Evolutionary conservation across 2,797 vertebrate genomes (phyloP).

Genomic region (Babyrousa celebensis): DNA sequence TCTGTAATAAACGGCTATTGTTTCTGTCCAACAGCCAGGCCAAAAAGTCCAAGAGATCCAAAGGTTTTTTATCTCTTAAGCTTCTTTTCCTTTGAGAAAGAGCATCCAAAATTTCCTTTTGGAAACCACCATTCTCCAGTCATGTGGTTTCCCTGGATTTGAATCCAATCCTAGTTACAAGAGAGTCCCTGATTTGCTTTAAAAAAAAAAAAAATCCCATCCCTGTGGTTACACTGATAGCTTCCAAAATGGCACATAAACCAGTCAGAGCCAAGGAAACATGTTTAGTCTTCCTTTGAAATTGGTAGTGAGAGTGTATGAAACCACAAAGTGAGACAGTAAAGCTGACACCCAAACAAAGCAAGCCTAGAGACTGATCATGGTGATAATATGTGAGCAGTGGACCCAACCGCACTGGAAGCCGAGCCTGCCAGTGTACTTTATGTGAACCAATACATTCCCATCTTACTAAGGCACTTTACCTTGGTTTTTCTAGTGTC

Average conservation of each 20-base stretch:
- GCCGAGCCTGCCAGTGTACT: not conserved
- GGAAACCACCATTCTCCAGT: constrained; percentile 52
- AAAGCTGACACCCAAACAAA: constrained; percentile 51
- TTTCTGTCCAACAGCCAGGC: constrained; percentile 51
- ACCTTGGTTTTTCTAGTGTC: not conserved
- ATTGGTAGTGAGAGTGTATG: constrained; percentile 41
- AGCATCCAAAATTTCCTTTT: constrained; percentile 41
- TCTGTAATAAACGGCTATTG: constrained; percentile 30
- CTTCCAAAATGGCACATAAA: constrained; percentile 69
- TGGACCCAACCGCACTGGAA: not conserved
- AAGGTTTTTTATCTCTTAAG: not conserved
- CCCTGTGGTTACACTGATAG: not conserved
- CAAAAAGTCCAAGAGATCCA: constrained; percentile 39
- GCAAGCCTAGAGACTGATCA: not conserved
- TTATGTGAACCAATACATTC: not conserved
- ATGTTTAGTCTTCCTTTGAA: constrained; percentile 60
- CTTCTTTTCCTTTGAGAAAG: constrained; percentile 41
- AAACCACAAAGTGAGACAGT: constrained; percentile 52
- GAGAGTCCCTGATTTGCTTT: constrained; percentile 1
- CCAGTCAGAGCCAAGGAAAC: constrained; percentile 47
- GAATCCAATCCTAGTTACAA: not conserved
- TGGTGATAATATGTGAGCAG: not conserved
- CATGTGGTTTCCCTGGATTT: constrained; percentile 69
- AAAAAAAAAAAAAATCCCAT: constrained; percentile 45
- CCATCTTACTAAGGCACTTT: not conserved